Evolutionary conservation across 30 jellyfish, hydroid and myxozoan genomes (phyloP).

Genomic region (Morbakka virulenta): DNA sequence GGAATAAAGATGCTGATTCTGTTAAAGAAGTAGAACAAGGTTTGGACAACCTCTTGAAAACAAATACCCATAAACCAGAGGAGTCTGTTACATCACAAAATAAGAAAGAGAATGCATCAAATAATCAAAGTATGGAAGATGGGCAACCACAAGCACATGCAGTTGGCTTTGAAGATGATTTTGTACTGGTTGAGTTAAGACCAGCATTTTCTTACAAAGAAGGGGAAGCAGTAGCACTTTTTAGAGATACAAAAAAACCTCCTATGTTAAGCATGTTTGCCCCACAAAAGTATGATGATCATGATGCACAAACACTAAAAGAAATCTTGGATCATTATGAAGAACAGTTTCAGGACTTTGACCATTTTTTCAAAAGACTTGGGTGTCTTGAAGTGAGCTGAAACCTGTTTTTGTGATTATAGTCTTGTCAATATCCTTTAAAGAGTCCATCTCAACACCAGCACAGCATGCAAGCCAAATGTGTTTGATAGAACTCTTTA

Average conservation of each 20-base stretch:
- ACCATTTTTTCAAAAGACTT: background rate
- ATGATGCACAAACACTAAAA: slow-evolving; percentile 8
- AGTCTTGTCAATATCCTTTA: too few relatives aligned
- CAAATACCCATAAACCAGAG: too few relatives aligned
- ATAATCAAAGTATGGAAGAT: background rate
- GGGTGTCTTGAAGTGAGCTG: too few relatives aligned
- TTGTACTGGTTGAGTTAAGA: slow-evolving; percentile 93
- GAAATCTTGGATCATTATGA: background rate
- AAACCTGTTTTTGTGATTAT: too few relatives aligned
- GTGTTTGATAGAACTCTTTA: too few relatives aligned
- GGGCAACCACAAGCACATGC: slow-evolving; percentile 81
- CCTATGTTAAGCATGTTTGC: slow-evolving; percentile 73
- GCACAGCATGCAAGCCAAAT: too few relatives aligned
- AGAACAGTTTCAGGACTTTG: background rate
- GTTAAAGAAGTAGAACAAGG: background rate
- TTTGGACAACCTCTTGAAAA: too few relatives aligned
- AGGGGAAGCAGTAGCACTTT: slow-evolving; percentile 80
- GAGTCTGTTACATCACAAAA: background rate
- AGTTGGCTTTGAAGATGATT: slow-evolving; percentile 97
- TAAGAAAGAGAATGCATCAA: background rate
- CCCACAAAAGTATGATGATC: slow-evolving; percentile 19
- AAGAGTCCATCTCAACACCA: too few relatives aligned
- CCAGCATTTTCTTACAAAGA: slow-evolving; percentile 92
- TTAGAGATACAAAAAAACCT: slow-evolving; percentile 85
- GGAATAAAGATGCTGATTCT: slow-evolving; percentile 3